A percentile compares a stretch with the other conserved stretches of the same genome.
Conservation (phyloP, 2,888 invertebrate species). For the Cosmopolites sordidus region DNA sequence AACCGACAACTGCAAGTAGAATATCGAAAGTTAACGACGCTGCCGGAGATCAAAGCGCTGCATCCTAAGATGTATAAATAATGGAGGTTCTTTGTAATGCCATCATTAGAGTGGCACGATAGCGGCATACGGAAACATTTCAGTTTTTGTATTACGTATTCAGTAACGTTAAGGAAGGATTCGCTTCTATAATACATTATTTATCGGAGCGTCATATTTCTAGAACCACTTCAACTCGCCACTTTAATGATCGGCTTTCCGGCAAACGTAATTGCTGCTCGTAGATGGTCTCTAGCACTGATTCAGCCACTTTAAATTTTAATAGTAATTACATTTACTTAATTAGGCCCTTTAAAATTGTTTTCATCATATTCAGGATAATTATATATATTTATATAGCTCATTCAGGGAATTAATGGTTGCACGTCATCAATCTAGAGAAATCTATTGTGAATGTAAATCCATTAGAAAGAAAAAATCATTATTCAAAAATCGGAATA, state of each 20-base stretch:
- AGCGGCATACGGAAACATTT: slow-evolving; percentile 36
- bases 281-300: no score
- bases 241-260: not conserved
- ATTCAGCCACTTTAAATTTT: no score
- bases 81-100: slow-evolving; percentile 41
- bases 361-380: no score
- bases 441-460: no score
- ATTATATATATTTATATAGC: no score
- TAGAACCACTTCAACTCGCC: slow-evolving; percentile 5
- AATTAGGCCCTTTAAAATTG: no score
- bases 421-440: no score
- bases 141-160: slow-evolving; percentile 37
- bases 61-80: slow-evolving; percentile 41
- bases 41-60: slow-evolving; percentile 15
- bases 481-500: no score
- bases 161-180: slow-evolving; percentile 30
- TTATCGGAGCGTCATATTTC: slow-evolving; percentile 26
- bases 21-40: slow-evolving; percentile 16
- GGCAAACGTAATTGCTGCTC: no score
- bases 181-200: slow-evolving; percentile 33
- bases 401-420: no score
- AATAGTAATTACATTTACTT: no score
- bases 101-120: slow-evolving; percentile 38
- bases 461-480: no score
- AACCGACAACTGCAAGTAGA: not conserved